Base-by-base conservation (phyloP, 2,113 vertebrate genomes). In the Aptenodytes patagonicus region DNA sequence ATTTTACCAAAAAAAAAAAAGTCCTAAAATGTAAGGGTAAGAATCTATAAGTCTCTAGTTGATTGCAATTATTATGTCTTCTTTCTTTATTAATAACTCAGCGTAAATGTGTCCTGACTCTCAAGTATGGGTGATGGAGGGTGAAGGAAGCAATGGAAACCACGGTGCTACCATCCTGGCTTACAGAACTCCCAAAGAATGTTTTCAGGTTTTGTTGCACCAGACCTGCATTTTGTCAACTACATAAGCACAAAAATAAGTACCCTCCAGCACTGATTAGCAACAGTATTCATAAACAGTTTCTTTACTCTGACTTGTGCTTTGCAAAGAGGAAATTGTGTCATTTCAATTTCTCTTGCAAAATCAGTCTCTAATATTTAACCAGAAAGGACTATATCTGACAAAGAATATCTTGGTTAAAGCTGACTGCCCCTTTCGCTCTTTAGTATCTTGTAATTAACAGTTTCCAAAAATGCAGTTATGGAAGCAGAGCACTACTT, bases 41-140 rank as follows among this genome's bases (percentile, higher is more conserved):
- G 49, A 34, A 83, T 80, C 21, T 36, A 0, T 29, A 58, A 31
- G 19, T 66, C 20, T 65, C 17, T 52, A 77, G 29, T 17, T 69
- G 31, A 36, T 21, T 52, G 4, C 5, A 81, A 46, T 57, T 65
- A 31, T 65, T 91, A 1, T 26, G 46, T 32, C 20, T 57, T 80
- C n/a, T 86, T 71, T 90, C 40, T 26, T 79, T 51, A 25, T 54
- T 61, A 81, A 28, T 40, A 90, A 62, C 25, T 65, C 17, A 12
- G 4, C 0, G 0, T 77, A 70, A 76, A 42, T 49, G 12, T 52
- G 4, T 61, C 58, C 24, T 40, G 10, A 40, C 19, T 62, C 32
- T 51, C 44, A 42, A 42, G 15, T 42, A 32, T 24, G 54, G n/a
- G 11, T 76, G 66, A 36, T 13, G 32, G 28, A 95, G 26, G 15